These are phyloP conservation scores for Apamea sordens DNA, from an alignment of 2,888 invertebrate genomes.

Conservation along the genomic window DNA sequence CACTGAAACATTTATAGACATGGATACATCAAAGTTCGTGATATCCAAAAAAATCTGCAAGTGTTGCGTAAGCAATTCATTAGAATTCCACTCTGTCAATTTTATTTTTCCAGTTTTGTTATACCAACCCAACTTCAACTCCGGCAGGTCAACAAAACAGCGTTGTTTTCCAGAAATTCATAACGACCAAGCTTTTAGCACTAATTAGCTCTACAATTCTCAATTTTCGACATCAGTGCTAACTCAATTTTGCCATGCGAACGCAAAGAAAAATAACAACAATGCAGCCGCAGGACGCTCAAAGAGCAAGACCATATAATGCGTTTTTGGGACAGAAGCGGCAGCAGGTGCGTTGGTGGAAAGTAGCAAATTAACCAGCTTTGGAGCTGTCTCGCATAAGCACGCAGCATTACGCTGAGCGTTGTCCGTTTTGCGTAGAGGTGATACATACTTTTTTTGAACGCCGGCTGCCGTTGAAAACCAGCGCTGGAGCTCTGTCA, in stretches of 20 bases:
- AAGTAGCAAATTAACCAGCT: not conserved
- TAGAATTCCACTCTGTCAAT: not conserved
- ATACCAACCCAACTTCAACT: constrained; percentile 2
- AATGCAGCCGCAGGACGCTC: not conserved
- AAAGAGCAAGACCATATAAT: not conserved
- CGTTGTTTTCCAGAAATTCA: constrained; percentile 21
- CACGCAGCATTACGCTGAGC: not conserved
- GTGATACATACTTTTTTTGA: too few species aligned
- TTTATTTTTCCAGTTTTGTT: not conserved
- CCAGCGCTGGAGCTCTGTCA: not conserved
- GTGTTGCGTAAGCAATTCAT: not conserved
- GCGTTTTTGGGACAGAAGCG: not conserved
- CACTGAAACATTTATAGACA: not conserved
- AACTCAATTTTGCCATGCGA: constrained; percentile 3
- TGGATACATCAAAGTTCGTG: too few species aligned
- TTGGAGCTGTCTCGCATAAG: not conserved
- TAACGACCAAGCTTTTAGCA: constrained; percentile 37
- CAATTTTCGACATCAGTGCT: constrained; percentile 24
- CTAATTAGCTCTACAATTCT: constrained; percentile 28
- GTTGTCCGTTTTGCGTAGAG: too few species aligned
- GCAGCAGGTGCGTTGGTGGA: too few species aligned
- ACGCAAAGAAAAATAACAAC: constrained; percentile 40
- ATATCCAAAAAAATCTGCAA: not conserved
- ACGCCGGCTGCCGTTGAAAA: not conserved
- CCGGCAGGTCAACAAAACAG: constrained; percentile 25